Base-by-base conservation (phyloP, 2,888 invertebrate species). In the Drosophila emarginata region DNA sequence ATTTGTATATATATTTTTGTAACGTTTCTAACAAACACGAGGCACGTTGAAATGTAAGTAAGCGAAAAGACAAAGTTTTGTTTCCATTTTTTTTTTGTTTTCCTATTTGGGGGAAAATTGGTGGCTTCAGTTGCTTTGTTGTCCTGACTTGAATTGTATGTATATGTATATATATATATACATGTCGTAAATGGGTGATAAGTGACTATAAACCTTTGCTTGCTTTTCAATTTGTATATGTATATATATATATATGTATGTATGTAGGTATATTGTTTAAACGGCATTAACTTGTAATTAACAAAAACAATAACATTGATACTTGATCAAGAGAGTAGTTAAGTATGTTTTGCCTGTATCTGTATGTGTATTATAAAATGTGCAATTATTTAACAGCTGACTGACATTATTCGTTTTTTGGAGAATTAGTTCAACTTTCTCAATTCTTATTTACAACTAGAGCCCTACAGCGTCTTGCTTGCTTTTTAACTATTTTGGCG, bases 1-100 rank as follows among this genome's bases (percentile, higher is more conserved):
- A 51, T 74, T 65, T 68, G 23, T 82, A 67, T 72, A 73, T 85
- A 85, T 85, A 69, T 87, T 77, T 86, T 74, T 88, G 76, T 86
- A 88, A 78, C 79, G 83, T 84, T 89, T 88, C 85, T 84, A 88
- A 84, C 87, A 79, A 87, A 89, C 87, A 80, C 78, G 82, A 87
- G 89, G 87, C 89, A 87, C 87, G 73, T 87, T 72, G 80, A 88
- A 88, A 87, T 88, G 76, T 88, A 84, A 80, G 76, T 86, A 78
- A 85, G 82, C 79, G 77, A 77, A 80, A 77, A 80, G 51, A 69
- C 64, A 77, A 72, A 63, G 64, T 70, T 26, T 79, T 79, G 74
- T 72, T 72, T 45, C 40, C 28, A 5, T 45, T 73, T 76, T 73
- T 71, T 73, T 28, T 88, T 83, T 77, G 74, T 61, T 72, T 84